Conservation (phyloP, 1,140 invertebrate genomes). For the Calephelis virginiensis region DNA sequence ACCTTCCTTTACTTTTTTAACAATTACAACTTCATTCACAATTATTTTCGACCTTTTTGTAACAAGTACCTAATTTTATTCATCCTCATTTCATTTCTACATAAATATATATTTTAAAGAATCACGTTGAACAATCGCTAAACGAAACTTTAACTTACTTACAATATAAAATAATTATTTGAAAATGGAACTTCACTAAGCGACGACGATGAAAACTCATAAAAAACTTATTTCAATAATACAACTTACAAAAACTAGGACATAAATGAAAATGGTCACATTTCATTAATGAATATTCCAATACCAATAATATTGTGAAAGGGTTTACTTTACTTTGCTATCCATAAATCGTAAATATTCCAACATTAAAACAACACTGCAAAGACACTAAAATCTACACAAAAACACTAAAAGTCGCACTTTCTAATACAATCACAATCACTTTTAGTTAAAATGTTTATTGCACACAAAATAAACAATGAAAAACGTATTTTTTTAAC, state of each 20-base stretch:
- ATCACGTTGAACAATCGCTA: no score
- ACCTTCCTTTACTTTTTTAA: background rate
- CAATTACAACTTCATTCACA: background rate
- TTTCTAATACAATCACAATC: conserved; percentile 22
- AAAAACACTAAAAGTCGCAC: conserved; percentile 21
- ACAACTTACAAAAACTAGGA: no score
- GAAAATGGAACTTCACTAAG: no score
- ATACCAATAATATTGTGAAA: no score
- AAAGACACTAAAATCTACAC: conserved; percentile 25
- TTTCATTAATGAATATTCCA: no score
- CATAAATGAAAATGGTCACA: no score
- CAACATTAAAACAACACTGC: conserved; percentile 28
- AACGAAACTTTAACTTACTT: no score
- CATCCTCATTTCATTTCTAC: no score
- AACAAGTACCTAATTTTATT: background rate
- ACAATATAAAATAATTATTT: no score
- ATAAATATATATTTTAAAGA: no score
- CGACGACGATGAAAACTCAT: no score
- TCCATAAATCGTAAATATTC: conserved; percentile 28
- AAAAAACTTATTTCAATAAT: no score
- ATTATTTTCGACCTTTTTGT: background rate
- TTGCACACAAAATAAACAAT: conserved; percentile 24
- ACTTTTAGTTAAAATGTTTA: conserved; percentile 18
- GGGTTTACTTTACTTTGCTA: conserved; percentile 3
- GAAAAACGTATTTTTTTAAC: conserved; percentile 33